Conservation (phyloP, 2,888 invertebrate genomes). For the Cartodere bifasciata region DNA sequence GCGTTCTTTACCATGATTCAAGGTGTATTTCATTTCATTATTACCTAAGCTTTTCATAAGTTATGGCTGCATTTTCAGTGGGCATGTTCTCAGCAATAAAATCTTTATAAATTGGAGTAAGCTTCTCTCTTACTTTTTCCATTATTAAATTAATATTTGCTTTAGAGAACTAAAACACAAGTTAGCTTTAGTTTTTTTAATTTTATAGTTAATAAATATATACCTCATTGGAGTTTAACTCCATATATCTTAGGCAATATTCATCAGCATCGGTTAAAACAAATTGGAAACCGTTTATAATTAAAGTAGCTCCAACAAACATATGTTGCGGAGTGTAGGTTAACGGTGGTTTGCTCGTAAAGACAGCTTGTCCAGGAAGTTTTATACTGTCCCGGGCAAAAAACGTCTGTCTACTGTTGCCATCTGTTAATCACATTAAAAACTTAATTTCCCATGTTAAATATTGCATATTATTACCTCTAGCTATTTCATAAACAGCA, state of each 20-base stretch:
- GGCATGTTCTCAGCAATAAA: constrained; percentile 60
- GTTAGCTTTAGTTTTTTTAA: constrained; percentile 7
- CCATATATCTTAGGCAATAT: constrained; percentile 80
- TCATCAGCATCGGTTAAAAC: constrained; percentile 71
- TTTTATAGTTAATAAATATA: constrained; percentile 5
- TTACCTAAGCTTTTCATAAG: constrained; percentile 35
- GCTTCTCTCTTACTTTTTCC: constrained; percentile 56
- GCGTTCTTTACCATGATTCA: too few relatives aligned
- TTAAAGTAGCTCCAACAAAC: constrained; percentile 69
- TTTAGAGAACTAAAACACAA: constrained; percentile 60
- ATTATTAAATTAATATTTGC: constrained; percentile 59
- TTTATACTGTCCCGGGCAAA: constrained; percentile 55
- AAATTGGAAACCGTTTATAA: constrained; percentile 68
- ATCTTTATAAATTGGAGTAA: constrained; percentile 59
- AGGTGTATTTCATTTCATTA: too few relatives aligned
- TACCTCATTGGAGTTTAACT: constrained; percentile 61
- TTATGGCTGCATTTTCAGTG: constrained; percentile 27
- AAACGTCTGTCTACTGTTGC: constrained; percentile 40
- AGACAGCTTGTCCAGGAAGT: constrained; percentile 60
- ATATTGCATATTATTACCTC: constrained; percentile 27
- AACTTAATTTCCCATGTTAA: too few relatives aligned
- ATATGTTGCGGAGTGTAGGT: constrained; percentile 70
- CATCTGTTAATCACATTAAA: too few relatives aligned
- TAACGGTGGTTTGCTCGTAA: constrained; percentile 56
- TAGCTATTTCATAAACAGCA: constrained; percentile 65